Evolutionary conservation across 1,140 invertebrate species (phyloP).

Genomic region (Leptoteleia sp.): DNA sequence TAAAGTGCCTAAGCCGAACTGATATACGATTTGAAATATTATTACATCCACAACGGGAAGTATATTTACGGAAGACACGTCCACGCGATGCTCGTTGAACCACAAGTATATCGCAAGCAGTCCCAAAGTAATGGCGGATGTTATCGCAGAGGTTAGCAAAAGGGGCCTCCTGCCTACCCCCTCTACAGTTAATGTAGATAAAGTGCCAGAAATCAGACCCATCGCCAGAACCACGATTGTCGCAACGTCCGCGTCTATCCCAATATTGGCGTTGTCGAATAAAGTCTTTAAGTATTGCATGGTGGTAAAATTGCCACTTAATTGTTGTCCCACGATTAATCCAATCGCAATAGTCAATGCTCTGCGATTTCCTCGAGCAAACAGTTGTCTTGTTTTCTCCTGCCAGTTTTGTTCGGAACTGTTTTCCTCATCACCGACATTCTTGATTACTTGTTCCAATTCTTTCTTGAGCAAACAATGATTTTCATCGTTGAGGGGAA

Average conservation of each 20-base stretch:
- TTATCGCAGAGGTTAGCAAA: constrained; percentile 84
- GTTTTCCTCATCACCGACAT: constrained; percentile 82
- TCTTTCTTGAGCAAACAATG: constrained; percentile 80
- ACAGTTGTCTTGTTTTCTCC: constrained; percentile 51
- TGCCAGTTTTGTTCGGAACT: constrained; percentile 74
- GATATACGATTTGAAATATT: constrained; percentile 86
- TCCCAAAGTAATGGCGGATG: constrained; percentile 82
- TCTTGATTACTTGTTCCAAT: constrained; percentile 83
- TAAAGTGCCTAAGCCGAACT: constrained; percentile 88
- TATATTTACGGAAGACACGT: constrained; percentile 79
- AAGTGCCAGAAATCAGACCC: constrained; percentile 84
- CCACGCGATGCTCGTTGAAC: constrained; percentile 68
- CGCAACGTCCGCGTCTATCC: constrained; percentile 80
- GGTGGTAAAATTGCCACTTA: constrained; percentile 89
- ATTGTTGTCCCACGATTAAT: constrained; percentile 88
- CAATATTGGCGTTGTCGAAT: constrained; percentile 84
- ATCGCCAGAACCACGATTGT: constrained; percentile 87
- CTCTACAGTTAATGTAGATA: constrained; percentile 86
- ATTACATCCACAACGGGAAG: constrained; percentile 86
- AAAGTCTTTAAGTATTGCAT: constrained; percentile 89
- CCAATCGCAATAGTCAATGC: constrained; percentile 86
- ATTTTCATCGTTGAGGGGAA: constrained; percentile 76
- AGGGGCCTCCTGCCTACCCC: constrained; percentile 86
- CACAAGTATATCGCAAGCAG: constrained; percentile 84
- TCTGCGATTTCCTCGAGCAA: constrained; percentile 82